A percentile compares a stretch with the other conserved stretches of the same genome.
Evolutionary conservation across 1,140 invertebrate species (phyloP).

Genomic region (Ruditapes philippinarum): DNA sequence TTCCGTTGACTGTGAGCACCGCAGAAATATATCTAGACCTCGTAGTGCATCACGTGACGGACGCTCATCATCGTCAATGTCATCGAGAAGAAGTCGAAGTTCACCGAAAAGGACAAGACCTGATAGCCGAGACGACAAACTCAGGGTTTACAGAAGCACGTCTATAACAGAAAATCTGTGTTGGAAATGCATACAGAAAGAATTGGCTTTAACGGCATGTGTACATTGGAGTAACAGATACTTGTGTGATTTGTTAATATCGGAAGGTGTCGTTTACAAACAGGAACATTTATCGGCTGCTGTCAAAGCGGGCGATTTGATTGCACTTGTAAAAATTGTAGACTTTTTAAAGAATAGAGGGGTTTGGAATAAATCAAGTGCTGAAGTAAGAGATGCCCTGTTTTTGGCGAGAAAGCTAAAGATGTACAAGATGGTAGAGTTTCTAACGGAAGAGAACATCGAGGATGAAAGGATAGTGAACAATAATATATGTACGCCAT

Average conservation of each 20-base stretch:
- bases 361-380: not conserved
- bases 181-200: slow-evolving; percentile 57
- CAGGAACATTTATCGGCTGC: slow-evolving; percentile 52
- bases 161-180: slow-evolving; percentile 24
- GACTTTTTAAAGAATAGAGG: not conserved
- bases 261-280: slow-evolving; percentile 33
- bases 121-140: not conserved
- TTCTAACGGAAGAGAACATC: slow-evolving; percentile 17
- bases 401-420: not conserved
- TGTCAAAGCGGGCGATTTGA: slow-evolving; percentile 47
- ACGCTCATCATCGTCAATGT: no score
- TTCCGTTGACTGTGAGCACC: not conserved
- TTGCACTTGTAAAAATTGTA: slow-evolving; percentile 24
- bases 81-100: not conserved
- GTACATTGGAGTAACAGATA: slow-evolving; percentile 50
- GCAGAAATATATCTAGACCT: not conserved
- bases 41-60: not conserved
- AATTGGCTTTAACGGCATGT: slow-evolving; percentile 30
- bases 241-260: slow-evolving; percentile 39
- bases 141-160: not conserved
- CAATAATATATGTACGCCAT: not conserved
- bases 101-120: not conserved
- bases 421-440: not conserved
- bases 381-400: slow-evolving; percentile 13
- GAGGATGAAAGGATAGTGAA: not conserved